Conservation (phyloP, 1,140 invertebrate species). For the Eciton burchellii region DNA sequence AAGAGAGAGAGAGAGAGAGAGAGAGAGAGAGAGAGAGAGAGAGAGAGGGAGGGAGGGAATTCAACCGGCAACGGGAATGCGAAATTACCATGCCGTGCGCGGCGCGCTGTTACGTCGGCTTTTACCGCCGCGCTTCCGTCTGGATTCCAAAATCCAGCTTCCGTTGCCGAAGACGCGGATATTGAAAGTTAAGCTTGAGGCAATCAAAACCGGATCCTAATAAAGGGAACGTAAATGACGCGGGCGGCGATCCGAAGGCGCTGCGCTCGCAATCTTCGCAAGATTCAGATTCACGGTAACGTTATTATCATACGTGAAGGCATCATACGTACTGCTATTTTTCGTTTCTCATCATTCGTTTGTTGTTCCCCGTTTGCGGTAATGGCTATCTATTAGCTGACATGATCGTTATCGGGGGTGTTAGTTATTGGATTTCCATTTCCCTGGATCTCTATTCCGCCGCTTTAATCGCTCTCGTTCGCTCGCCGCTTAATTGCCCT, state of each 20-base stretch:
- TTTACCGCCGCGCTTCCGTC: conserved; percentile 18
- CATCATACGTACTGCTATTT: background rate
- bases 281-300: background rate
- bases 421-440: background rate
- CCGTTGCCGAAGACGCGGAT: conserved; percentile 1
- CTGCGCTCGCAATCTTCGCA: no score
- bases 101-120: conserved; percentile 3
- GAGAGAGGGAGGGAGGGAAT: background rate
- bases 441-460: background rate
- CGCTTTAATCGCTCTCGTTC: conserved; percentile 30
- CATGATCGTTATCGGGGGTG: conserved; percentile 6
- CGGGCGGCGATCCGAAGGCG: no score
- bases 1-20: conserved; percentile 4
- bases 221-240: conserved; percentile 1
- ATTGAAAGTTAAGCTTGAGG: conserved; percentile 2
- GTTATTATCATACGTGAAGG: background rate
- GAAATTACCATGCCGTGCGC: conserved; percentile 42
- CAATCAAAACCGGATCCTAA: conserved; percentile 31
- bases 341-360: background rate
- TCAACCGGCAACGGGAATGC: conserved; percentile 24
- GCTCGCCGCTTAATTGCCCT: conserved; percentile 4
- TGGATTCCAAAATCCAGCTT: conserved; percentile 53
- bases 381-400: no score
- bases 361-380: background rate
- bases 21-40: conserved; percentile 19